Evolutionary conservation across 2,797 vertebrate genomes (phyloP).

Genomic region (Lutjanus campechanus): DNA sequence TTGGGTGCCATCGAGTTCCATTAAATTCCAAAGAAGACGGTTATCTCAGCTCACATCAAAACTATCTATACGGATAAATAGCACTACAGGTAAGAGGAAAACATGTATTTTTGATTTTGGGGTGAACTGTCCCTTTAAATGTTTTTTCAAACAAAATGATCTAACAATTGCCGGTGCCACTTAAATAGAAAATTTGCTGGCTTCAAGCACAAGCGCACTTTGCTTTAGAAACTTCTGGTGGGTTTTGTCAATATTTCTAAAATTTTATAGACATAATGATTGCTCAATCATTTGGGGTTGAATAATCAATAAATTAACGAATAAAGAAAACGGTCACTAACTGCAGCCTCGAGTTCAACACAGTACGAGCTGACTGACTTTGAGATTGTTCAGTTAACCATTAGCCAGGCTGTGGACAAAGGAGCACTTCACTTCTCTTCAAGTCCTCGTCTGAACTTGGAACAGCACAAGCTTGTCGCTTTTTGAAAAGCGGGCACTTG

Average conservation of each 20-base stretch:
- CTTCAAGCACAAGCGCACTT: background rate
- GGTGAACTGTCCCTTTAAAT: too few relatives aligned
- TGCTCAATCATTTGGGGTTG: background rate
- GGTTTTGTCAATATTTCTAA: background rate
- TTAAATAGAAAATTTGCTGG: background rate
- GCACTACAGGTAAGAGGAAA: too few relatives aligned
- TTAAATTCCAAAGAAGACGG: too few relatives aligned
- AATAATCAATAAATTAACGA: background rate
- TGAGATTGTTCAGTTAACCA: background rate
- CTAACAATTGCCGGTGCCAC: background rate
- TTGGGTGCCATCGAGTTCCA: too few relatives aligned
- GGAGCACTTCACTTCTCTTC: constrained; percentile 27
- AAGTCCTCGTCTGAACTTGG: constrained; percentile 41
- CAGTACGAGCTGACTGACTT: constrained; percentile 3
- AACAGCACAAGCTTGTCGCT: constrained; percentile 13
- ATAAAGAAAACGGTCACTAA: background rate
- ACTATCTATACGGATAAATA: too few relatives aligned
- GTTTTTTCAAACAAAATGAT: background rate
- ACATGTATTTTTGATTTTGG: too few relatives aligned
- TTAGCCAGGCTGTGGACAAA: constrained; percentile 34
- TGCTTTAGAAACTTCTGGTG: background rate
- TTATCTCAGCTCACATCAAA: too few relatives aligned
- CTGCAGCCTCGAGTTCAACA: background rate
- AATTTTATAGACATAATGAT: background rate
- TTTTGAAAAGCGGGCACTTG: constrained; percentile 52